These are phyloP conservation scores for Callipepla californica DNA, from an alignment of 2,113 vertebrate species.

Conservation along the genomic window DNA sequence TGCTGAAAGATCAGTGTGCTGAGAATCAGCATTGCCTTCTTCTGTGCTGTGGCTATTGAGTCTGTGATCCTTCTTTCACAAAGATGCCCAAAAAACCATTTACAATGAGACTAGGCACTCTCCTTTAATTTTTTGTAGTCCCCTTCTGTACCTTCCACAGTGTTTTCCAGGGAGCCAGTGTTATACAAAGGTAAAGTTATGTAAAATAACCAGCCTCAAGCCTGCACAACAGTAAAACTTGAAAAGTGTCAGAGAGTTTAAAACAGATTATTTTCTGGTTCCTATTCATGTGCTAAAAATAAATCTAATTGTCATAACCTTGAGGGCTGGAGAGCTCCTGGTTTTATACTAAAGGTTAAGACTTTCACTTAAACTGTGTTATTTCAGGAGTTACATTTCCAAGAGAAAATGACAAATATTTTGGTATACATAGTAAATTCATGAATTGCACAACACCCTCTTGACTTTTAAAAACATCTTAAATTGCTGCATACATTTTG, in stretches of 20 bases:
- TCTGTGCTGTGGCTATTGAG: background rate
- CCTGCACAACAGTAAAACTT: background rate
- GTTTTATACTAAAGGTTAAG: background rate
- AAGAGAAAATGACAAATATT: constrained; percentile 13
- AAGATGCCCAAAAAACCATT: background rate
- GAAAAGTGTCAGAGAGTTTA: background rate
- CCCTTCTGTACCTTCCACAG: background rate
- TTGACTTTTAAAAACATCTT: background rate
- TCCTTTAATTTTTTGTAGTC: background rate
- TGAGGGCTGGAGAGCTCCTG: background rate
- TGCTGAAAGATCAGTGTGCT: background rate
- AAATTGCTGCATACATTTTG: background rate
- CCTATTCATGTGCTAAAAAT: background rate
- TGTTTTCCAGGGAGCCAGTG: background rate
- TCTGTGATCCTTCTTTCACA: background rate
- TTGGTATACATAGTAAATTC: background rate
- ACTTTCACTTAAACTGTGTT: background rate
- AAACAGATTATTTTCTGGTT: background rate
- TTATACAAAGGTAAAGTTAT: background rate
- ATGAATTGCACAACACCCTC: background rate
- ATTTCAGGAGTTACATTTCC: background rate
- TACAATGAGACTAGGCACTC: background rate
- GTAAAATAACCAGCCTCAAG: background rate
- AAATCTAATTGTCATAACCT: background rate
- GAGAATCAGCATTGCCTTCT: background rate